Evolutionary conservation across 2,888 invertebrate genomes (phyloP), one percentile per base, ranked within the genome.

Genomic region (Cephalotes varians): DNA sequence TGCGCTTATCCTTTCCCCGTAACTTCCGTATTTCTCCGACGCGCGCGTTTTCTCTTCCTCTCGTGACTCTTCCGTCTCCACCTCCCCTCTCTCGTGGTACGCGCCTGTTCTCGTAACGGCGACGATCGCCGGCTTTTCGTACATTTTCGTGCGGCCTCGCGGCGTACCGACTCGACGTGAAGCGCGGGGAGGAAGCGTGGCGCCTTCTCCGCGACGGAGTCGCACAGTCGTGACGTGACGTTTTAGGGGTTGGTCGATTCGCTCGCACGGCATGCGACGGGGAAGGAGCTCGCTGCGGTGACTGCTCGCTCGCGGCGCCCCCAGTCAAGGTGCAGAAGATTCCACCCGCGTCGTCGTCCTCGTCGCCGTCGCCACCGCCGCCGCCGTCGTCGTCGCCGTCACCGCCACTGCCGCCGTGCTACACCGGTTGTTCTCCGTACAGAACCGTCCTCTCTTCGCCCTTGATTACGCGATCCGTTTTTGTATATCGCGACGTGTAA

Each of bases 61-160:
- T 34, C 65, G 25, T 18, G 58, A 64, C 64, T 74, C 80, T 85
- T 85, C 84, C 83, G 69, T 51, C 74, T 72, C 58, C 83, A 72
- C 80, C 85, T 82, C 72, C 72, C 65, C 84, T 56, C 82, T 47
- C 74, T 71, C 69, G 21, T 84, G 60, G 72, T 31, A 69, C 69
- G 51, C 49, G 69, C 73, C 64, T 83, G 88, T 83, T 86, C 89
- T 18, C 44, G 44, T 47, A 83, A 37, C 47, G 65, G 85, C 87
- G 88, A 88, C 86, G 86, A 89, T 89, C 91, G 91, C 90, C 82
- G 85, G 91, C 88, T 90, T 92, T 92, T 92, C 92, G 92, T 91
- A 87, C 88, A 88, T 91, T 92, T 92, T 92, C 92, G 92, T 90
- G 91, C 87, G 87, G 88, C 86, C 90, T 88, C 91, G 92, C 84